Evolutionary conservation across 2,113 vertebrate genomes (phyloP).

Genomic region (Platysternon megacephalum): DNA sequence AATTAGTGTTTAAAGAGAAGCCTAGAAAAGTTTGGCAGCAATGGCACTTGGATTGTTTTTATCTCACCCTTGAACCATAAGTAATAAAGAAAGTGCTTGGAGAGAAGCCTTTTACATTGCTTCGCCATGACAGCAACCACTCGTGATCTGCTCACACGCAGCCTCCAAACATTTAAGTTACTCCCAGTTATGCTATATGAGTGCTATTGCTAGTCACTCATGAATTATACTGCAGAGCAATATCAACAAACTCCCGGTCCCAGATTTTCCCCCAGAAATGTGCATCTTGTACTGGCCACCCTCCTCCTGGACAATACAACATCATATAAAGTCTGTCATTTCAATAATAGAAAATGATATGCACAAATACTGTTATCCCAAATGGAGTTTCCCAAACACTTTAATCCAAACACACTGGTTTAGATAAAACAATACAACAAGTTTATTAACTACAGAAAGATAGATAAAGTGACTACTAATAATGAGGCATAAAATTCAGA

Average conservation of each 20-base stretch:
- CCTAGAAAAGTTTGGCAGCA: background rate
- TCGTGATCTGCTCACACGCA: too few species aligned
- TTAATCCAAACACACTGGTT: background rate
- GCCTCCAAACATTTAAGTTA: too few species aligned
- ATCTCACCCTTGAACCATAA: background rate
- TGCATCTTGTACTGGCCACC: background rate
- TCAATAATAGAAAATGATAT: background rate
- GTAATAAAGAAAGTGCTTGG: background rate
- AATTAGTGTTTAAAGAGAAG: background rate
- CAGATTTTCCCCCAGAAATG: background rate
- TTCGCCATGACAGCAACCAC: too few species aligned
- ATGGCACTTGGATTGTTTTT: background rate
- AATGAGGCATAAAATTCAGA: too few species aligned
- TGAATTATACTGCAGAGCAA: background rate
- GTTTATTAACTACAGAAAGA: background rate
- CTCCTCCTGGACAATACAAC: background rate
- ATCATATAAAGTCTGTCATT: background rate
- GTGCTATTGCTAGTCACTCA: background rate
- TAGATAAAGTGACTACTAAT: too few species aligned
- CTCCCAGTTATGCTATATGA: background rate
- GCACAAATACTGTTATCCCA: background rate
- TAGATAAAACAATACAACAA: background rate
- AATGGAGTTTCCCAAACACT: background rate
- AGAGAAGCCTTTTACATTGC: background rate
- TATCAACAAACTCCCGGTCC: background rate